Evolutionary conservation across 2,888 invertebrate genomes (phyloP).

Genomic region (Morinoia aosen): DNA sequence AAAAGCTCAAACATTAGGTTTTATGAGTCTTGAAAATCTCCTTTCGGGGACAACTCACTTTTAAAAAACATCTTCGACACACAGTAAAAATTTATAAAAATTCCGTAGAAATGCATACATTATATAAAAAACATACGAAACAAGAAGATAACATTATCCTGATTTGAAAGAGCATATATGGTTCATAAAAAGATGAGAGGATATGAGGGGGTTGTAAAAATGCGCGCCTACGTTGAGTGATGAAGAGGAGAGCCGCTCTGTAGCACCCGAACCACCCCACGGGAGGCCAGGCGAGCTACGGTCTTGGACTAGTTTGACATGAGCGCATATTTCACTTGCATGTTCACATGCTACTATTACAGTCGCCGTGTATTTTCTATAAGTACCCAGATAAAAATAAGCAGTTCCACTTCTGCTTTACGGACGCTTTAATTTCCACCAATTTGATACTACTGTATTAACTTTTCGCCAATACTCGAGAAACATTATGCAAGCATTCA

Average conservation of each 20-base stretch:
- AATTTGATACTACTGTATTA: not conserved
- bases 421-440: not conserved
- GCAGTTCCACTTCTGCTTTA: not conserved
- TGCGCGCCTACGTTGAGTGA: not conserved
- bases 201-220: not conserved
- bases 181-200: not conserved
- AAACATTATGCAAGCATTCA: not conserved
- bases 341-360: not conserved
- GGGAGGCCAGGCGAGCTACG: not conserved
- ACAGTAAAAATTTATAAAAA: constrained; percentile 40
- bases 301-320: not conserved
- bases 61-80: constrained; percentile 20
- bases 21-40: not conserved
- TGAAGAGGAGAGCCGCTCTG: not conserved
- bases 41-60: not conserved
- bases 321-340: not conserved
- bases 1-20: not conserved
- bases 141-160: constrained; percentile 32
- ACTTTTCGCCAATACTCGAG: not conserved
- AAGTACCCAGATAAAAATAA: not conserved
- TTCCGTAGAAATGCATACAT: constrained; percentile 33
- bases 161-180: not conserved
- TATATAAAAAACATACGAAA: constrained; percentile 37
- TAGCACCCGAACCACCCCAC: not conserved
- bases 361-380: not conserved